Percentiles rank a stretch among this genome's conserved stretches.
These are phyloP conservation scores for Exaiptasia diaphana DNA, from an alignment of 64 coral and sea anemone species.

Conservation along the genomic window DNA sequence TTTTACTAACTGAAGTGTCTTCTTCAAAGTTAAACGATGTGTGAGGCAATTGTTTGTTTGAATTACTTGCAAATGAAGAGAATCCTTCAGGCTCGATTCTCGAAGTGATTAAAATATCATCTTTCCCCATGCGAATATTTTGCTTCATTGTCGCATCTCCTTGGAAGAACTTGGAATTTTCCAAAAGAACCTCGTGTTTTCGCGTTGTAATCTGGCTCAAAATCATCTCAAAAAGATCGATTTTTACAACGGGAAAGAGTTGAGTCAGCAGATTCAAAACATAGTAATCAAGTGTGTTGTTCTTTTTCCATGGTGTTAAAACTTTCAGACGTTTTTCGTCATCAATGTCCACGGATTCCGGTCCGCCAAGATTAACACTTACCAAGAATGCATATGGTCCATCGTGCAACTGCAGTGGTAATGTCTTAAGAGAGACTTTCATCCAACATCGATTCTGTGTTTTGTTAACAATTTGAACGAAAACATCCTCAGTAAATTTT, in stretches of 20 bases:
- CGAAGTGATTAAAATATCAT: neutral
- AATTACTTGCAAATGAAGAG: neutral
- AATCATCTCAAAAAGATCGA: slow-evolving; percentile 50
- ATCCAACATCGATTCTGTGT: slow-evolving; percentile 42
- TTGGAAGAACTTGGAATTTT: neutral
- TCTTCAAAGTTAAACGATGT: slow-evolving; percentile 33
- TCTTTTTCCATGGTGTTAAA: neutral
- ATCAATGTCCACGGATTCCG: neutral
- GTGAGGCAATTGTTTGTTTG: neutral
- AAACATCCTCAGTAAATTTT: slow-evolving; percentile 5
- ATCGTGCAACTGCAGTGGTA: neutral
- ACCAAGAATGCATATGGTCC: neutral
- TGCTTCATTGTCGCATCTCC: neutral
- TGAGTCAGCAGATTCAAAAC: slow-evolving; percentile 37
- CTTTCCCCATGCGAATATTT: neutral
- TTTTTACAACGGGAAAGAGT: slow-evolving; percentile 40
- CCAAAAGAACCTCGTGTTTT: neutral
- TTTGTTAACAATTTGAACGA: slow-evolving; percentile 44
- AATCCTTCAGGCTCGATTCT: neutral
- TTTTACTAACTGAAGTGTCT: slow-evolving; percentile 16
- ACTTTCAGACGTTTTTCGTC: slow-evolving; percentile 19
- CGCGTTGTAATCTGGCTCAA: slow-evolving; percentile 4
- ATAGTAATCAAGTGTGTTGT: slow-evolving; percentile 37
- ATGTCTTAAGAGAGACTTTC: neutral
- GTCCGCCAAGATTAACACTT: neutral